These are phyloP conservation scores for Bubo blakistoni DNA, from an alignment of 2,113 vertebrate species.

Conservation along the genomic window DNA sequence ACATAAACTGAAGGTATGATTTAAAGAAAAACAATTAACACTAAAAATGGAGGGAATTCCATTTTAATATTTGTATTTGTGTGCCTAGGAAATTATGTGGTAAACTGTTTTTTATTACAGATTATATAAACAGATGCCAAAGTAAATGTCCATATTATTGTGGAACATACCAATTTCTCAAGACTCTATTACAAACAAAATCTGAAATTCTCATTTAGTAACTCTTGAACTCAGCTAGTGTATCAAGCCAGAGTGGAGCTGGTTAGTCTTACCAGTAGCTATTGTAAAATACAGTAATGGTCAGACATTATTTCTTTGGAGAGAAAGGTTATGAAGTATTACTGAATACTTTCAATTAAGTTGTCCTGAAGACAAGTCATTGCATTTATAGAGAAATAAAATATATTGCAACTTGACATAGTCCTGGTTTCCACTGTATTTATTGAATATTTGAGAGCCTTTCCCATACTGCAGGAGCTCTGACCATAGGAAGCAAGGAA, in stretches of 20 bases:
- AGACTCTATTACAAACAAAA: background rate
- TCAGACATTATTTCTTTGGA: background rate
- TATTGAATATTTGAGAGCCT: background rate
- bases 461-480: background rate
- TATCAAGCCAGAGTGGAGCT: background rate
- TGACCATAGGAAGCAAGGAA: background rate
- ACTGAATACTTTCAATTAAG: background rate
- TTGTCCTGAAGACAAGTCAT: background rate
- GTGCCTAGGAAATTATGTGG: background rate
- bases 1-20: background rate
- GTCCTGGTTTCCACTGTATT: background rate
- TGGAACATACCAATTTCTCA: background rate
- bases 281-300: background rate
- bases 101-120: background rate
- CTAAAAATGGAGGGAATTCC: background rate
- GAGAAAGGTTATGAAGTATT: background rate
- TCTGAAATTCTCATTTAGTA: background rate
- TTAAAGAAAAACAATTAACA: background rate
- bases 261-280: background rate
- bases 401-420: background rate
- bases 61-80: background rate
- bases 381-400: background rate
- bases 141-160: background rate
- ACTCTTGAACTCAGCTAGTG: background rate
- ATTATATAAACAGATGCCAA: background rate